These are phyloP conservation scores for Ahaetulla prasina DNA, from an alignment of 2,113 vertebrate genomes.

Conservation along the genomic window DNA sequence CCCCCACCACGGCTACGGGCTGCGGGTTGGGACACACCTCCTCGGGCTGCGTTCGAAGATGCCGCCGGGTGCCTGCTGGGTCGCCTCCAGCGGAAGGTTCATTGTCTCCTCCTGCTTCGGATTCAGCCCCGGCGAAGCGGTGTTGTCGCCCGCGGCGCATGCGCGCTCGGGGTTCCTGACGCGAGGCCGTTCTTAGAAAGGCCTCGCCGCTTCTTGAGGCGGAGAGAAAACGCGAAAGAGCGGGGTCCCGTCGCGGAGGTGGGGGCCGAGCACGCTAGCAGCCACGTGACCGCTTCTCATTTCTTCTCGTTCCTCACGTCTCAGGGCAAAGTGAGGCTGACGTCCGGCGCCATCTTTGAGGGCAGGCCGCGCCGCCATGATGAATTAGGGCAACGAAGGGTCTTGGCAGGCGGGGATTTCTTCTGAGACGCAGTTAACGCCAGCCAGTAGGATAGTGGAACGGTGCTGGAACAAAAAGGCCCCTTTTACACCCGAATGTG, in stretches of 20 bases:
- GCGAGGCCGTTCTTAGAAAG: background rate
- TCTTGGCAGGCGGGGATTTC: fast-evolving
- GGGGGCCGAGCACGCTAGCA: fast-evolving
- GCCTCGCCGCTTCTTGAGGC: background rate
- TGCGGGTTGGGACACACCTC: background rate
- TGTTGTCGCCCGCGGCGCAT: background rate
- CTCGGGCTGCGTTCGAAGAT: background rate
- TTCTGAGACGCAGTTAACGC: background rate
- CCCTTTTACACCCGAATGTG: background rate
- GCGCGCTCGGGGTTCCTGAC: background rate
- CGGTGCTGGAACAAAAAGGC: background rate
- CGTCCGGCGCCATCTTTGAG: background rate
- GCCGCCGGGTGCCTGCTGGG: background rate
- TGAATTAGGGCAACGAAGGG: background rate
- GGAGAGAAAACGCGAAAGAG: background rate
- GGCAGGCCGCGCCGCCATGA: background rate
- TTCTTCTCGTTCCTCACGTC: background rate
- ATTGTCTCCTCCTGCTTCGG: background rate
- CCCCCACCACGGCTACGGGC: background rate
- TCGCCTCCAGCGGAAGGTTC: background rate
- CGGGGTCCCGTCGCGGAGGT: background rate
- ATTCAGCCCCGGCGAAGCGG: background rate
- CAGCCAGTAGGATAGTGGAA: background rate
- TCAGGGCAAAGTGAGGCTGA: background rate
- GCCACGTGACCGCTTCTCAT: background rate